phyloP scores from a whole-genome alignment of 2,113 vertebrate species.

The Mastomys coucha region DNA sequence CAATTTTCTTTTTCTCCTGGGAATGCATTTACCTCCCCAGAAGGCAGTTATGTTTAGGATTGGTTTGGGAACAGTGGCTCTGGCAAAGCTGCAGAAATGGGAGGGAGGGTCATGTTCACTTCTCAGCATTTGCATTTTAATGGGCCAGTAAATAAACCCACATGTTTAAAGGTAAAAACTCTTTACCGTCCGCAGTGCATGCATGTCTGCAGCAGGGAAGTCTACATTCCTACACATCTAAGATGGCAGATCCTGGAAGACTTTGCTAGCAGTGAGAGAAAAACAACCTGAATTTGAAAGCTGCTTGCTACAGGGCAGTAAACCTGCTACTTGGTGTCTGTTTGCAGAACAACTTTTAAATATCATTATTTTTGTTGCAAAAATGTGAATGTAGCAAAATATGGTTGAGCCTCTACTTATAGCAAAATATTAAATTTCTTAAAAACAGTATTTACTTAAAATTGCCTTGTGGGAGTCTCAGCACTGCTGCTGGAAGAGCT shows the following conservation, averaged over 20 bases:
- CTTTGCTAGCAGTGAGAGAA: neutral
- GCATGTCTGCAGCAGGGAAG: constrained; percentile 65
- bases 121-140: constrained; percentile 71
- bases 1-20: neutral
- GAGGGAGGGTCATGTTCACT: neutral
- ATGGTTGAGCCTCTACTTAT: neutral
- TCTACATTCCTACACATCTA: constrained; percentile 51
- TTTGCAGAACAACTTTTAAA: neutral
- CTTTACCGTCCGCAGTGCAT: constrained; percentile 64
- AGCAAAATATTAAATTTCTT: neutral
- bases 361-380: neutral
- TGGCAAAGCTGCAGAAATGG: constrained; percentile 38
- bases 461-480: neutral
- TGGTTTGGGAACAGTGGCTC: constrained; percentile 57
- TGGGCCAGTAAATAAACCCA: constrained; percentile 62
- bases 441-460: neutral
- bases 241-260: neutral
- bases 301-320: neutral
- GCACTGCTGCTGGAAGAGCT: neutral
- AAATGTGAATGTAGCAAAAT: neutral
- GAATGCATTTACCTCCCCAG: neutral
- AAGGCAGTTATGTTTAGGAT: constrained; percentile 40
- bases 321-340: constrained; percentile 1
- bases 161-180: constrained; percentile 66
- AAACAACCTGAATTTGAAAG: constrained; percentile 39